Base-by-base conservation (phyloP, 2,113 vertebrate species). In the Bagarius yarrelli region DNA sequence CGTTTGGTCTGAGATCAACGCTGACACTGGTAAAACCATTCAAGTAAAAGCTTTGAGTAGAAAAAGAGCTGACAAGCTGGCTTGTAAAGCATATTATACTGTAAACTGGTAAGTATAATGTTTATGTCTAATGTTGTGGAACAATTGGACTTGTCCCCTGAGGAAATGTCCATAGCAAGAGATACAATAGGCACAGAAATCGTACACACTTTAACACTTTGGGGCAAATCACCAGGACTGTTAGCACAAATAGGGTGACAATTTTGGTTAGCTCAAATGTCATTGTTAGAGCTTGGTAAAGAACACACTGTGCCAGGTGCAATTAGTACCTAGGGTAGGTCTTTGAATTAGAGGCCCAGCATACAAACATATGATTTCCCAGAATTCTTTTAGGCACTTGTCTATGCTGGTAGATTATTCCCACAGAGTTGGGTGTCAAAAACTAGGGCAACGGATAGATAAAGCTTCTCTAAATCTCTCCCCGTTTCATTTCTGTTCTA, bases 51-150 rank as follows among this genome's bases (percentile, higher is more conserved):
- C 66, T n/a, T 70, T 70, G 66, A 25, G 40, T 3, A 1, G 15
- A 47, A 70, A 70, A 9, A n/a, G n/a, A n/a, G n/a, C n/a, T n/a
- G 19, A 69, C 21, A 44, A n/a, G 66, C 21, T n/a, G 34, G 9
- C n/a, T 44, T 44, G 23, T 15, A 69, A 44, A 44, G 36, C 66
- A 25, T 25, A 25, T 70, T 23, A 70, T 70, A 47, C 40, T 4
- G 36, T n/a, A n/a, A n/a, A 44, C 36, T 44, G 4, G 21, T 70
- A 14, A 47, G 66, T 25, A 40, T 47, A 70, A 70, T 0, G 25
- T 69, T 69, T 69, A 69, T 69, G 36, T 69, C 64, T n/a, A 44
- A n/a, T 69, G 64, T 19, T 69, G 23, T 44, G 64, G 21, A 44
- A 44, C 64, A 44, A 44, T 44, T 69, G 23, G 21, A 15, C 36